Evolutionary conservation across 53 echinoderm and acorn worm species (phyloP).

Genomic region (Glandiceps talaboti): DNA sequence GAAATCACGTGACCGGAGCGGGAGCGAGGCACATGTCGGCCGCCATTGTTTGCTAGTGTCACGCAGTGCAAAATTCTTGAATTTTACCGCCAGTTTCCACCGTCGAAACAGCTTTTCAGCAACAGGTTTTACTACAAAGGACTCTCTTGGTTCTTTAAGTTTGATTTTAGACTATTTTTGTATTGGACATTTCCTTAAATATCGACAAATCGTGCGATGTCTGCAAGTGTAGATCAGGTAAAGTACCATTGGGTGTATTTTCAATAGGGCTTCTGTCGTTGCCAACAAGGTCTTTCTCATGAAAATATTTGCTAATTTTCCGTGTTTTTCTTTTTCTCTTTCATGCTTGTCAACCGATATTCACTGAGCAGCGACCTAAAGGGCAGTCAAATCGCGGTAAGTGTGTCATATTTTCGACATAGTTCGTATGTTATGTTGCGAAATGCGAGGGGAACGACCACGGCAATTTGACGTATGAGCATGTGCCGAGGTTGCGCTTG

Average conservation of each 20-base stretch:
- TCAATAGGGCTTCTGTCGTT: background rate
- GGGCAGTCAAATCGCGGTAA: background rate
- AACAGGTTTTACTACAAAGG: background rate
- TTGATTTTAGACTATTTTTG: conserved; percentile 9
- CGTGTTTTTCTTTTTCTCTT: background rate
- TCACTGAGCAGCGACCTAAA: background rate
- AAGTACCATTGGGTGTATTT: background rate
- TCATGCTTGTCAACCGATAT: background rate
- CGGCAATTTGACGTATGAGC: conserved; percentile 9
- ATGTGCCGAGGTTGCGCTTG: conserved; percentile 4
- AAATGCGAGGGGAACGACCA: background rate
- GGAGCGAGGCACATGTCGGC: conserved; percentile 33
- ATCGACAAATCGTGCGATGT: background rate
- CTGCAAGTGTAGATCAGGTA: background rate
- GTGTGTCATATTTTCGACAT: background rate
- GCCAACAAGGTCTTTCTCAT: background rate
- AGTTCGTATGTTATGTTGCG: background rate
- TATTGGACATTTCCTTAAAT: conserved; percentile 21
- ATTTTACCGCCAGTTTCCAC: background rate
- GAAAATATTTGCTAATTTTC: background rate
- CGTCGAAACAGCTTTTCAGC: conserved; percentile 2
- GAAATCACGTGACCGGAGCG: conserved; percentile 20
- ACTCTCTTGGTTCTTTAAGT: background rate
- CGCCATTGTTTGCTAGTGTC: conserved; percentile 17
- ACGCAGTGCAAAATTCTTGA: conserved; percentile 4